Conservation (phyloP, 2,113 vertebrate genomes). For the Lepidothrix coronata region DNA sequence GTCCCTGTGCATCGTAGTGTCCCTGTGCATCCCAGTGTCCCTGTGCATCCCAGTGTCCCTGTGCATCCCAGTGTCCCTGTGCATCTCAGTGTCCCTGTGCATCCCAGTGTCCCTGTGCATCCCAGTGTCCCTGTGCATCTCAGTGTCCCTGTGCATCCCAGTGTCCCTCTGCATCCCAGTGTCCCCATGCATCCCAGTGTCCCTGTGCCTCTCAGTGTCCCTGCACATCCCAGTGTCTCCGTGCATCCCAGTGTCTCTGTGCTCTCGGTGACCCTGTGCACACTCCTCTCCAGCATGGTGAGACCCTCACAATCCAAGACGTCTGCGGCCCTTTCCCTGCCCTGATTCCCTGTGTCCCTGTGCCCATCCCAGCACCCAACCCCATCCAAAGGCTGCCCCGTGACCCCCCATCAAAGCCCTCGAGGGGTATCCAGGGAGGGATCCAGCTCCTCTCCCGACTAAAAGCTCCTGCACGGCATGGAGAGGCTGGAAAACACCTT, state of each 20-base stretch:
- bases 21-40: too few relatives aligned
- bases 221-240: too few relatives aligned
- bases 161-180: background rate
- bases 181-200: background rate
- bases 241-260: background rate
- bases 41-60: too few relatives aligned
- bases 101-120: background rate
- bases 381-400: accelerated
- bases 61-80: too few relatives aligned
- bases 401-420: accelerated
- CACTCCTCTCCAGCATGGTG: background rate
- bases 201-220: too few relatives aligned
- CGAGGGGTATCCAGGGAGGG: background rate
- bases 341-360: background rate
- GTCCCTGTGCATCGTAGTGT: too few relatives aligned
- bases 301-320: background rate
- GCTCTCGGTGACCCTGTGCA: background rate
- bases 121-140: too few relatives aligned
- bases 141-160: accelerated
- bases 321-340: background rate
- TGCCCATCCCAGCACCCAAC: background rate
- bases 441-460: background rate
- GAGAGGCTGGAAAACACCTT: background rate
- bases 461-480: background rate
- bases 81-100: accelerated